Evolutionary conservation across 2,797 vertebrate genomes (phyloP).

Genomic region (Brachymystax lenok): DNA sequence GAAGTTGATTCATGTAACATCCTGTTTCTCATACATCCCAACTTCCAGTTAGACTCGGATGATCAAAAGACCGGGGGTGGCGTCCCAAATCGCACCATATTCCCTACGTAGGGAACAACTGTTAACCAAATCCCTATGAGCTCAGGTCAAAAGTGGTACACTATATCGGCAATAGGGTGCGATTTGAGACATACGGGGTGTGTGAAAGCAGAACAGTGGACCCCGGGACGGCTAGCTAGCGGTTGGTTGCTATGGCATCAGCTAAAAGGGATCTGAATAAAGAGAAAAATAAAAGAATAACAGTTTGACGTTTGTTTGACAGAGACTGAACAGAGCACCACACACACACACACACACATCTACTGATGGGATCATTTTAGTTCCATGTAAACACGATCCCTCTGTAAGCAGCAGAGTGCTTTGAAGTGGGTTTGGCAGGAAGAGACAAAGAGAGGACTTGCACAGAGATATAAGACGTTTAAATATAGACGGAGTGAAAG

Average conservation of each 20-base stretch:
- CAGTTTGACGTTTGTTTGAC: not conserved
- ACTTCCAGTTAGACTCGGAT: not conserved
- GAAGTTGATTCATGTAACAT: not conserved
- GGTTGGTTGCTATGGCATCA: no score
- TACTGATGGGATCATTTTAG: not conserved
- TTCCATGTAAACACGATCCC: slow-evolving; percentile 35
- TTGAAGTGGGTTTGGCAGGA: slow-evolving; percentile 31
- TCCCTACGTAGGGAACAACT: no score
- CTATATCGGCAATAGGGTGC: no score
- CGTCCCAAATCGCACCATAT: not conserved
- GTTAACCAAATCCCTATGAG: no score
- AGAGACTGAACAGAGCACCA: not conserved
- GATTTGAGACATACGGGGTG: no score
- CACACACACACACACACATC: no score
- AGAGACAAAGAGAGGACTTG: slow-evolving; percentile 15
- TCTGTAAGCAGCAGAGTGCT: slow-evolving; percentile 23
- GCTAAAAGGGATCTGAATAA: not conserved
- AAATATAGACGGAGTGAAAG: slow-evolving; percentile 4
- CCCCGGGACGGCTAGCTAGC: no score
- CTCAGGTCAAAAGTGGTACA: no score
- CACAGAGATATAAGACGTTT: not conserved
- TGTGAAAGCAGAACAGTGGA: no score
- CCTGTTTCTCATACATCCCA: not conserved
- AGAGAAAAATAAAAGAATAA: not conserved
- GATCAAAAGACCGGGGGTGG: not conserved